These are phyloP conservation scores for Ciconia maguari DNA, from an alignment of 2,113 vertebrate genomes.

Conservation along the genomic window DNA sequence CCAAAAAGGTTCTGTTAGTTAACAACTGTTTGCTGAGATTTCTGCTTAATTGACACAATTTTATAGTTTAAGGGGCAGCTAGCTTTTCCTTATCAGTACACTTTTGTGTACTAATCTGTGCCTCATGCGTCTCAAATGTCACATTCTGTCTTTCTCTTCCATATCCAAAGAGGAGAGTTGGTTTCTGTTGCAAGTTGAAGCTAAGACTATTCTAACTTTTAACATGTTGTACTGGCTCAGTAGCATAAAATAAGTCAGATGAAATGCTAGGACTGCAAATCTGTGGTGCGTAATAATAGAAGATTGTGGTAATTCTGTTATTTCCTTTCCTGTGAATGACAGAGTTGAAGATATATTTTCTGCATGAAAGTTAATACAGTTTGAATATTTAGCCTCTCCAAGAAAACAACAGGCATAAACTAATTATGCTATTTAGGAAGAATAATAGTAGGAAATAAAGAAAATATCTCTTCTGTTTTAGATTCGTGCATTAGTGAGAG, in stretches of 20 bases:
- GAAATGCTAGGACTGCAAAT: background rate
- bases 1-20: background rate
- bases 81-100: background rate
- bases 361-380: background rate
- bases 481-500: constrained; percentile 87
- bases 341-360: background rate
- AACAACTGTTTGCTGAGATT: background rate
- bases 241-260: background rate
- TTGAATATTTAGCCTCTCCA: background rate
- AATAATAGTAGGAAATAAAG: background rate
- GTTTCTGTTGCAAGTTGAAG: background rate
- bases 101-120: background rate
- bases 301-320: background rate
- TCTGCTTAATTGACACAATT: background rate
- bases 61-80: background rate
- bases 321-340: background rate
- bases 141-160: fast-evolving
- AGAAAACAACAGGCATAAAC: background rate
- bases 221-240: background rate
- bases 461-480: constrained; percentile 30
- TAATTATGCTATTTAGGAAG: background rate
- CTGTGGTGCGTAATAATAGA: background rate
- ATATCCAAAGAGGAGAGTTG: background rate
- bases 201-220: background rate
- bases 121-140: background rate